Evolutionary conservation across 2,888 invertebrate species (phyloP), one percentile per base, ranked within the genome.

Genomic region (Temnothorax unifasciatus): DNA sequence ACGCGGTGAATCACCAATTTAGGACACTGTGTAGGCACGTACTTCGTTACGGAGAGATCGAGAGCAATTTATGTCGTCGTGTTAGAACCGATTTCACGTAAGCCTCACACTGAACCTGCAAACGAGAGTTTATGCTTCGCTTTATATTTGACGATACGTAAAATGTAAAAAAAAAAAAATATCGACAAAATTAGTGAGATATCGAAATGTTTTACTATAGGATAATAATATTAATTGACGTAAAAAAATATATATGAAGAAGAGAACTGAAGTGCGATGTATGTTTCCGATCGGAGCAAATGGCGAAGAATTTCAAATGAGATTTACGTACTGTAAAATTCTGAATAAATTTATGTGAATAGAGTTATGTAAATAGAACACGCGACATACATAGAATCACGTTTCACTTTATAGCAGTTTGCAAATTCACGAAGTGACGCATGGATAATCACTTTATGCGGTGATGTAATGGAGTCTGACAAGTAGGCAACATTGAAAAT

Each of bases 1-100:
- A 44, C 68, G 77, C 71, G 73, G 57, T 89, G 89, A 89, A 84
- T 89, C 88, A 89, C 74, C 82, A 52, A 73, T 64, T 86, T 82
- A 69, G 84, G 84, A 83, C 82, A 87, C 66, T 61, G 81, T 74
- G 85, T 88, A 82, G 87, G 89, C 87, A 85, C 47, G 41, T 59
- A 89, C 68, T 76, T 75, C 47, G 18, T 82, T 57, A 63, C 81
- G 61, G 54, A 74, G 69, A 59, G 64, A 41, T 66, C 61, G 25
- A 75, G 74, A 21, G 38, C 68, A 83, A 83, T 83, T 76, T 44
- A 9, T 77, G 68, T 83, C 41, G 44, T 57, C 47, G 76, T 41
- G 50, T 69, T 57, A 76, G 75, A 38, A 38, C 34, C 18, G 66
- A 75, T 82, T 75, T 54, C 25, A 75, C 18, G 15, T 50, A 15